phyloP scores from a whole-genome alignment of 2,113 vertebrate species.

The Chaenocephalus aceratus region DNA sequence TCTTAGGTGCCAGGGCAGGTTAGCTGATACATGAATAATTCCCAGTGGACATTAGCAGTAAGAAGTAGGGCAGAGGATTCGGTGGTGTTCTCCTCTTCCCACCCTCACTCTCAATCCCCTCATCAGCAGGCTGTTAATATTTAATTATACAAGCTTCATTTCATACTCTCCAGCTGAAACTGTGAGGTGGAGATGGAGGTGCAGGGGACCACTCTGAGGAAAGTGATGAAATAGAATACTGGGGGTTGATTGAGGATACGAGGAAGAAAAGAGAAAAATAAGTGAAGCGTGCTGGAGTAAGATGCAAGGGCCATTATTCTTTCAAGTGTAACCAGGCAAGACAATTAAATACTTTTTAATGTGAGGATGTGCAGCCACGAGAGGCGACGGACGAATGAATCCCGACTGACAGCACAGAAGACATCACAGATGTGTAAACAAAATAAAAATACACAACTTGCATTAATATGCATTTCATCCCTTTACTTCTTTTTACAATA shows the following conservation, averaged over 20 bases:
- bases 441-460: too few relatives aligned
- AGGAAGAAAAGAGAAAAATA: slow-evolving; percentile 26
- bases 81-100: slow-evolving; percentile 58
- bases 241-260: slow-evolving; percentile 27
- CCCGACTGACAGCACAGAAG: background rate
- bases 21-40: slow-evolving; percentile 78
- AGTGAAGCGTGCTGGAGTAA: slow-evolving; percentile 18
- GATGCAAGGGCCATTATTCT: slow-evolving; percentile 13
- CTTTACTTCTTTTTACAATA: background rate
- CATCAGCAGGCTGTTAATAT: slow-evolving; percentile 84
- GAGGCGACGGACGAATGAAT: background rate
- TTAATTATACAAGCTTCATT: slow-evolving; percentile 81
- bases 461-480: background rate
- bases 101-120: slow-evolving; percentile 71
- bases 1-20: slow-evolving; percentile 75
- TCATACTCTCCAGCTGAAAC: slow-evolving; percentile 67
- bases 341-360: slow-evolving; percentile 3
- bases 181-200: slow-evolving; percentile 48
- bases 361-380: background rate
- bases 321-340: slow-evolving; percentile 18
- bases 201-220: slow-evolving; percentile 38
- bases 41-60: slow-evolving; percentile 72
- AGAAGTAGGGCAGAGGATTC: slow-evolving; percentile 79
- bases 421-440: too few relatives aligned
- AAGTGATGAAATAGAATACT: slow-evolving; percentile 50